These are phyloP conservation scores for Enteromius afrohamiltoni DNA, from an alignment of 2,797 vertebrate genomes.

Conservation along the genomic window DNA sequence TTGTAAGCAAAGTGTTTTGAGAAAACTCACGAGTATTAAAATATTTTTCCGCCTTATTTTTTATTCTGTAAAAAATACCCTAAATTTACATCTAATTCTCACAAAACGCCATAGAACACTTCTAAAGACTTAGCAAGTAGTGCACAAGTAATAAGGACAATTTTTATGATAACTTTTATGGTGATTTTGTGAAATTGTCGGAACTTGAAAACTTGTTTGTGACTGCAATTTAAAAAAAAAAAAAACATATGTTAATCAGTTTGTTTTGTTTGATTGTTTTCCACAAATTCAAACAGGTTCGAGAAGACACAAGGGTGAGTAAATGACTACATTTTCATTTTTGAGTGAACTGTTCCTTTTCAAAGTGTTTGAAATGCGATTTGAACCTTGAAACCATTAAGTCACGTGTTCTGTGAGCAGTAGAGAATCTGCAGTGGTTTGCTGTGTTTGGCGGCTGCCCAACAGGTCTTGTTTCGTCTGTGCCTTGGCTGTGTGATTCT, in stretches of 20 bases:
- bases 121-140: background rate
- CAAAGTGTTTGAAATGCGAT: slow-evolving; percentile 37
- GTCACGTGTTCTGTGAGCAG: slow-evolving; percentile 44
- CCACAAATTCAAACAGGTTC: background rate
- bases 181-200: background rate
- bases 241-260: background rate
- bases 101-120: background rate
- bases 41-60: background rate
- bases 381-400: slow-evolving; percentile 50
- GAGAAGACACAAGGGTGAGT: background rate
- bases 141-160: background rate
- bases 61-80: background rate
- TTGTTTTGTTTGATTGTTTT: background rate
- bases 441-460: slow-evolving; percentile 53
- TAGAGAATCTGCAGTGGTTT: slow-evolving; percentile 44
- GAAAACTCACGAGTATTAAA: background rate
- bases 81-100: background rate
- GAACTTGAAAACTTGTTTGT: background rate
- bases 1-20: background rate
- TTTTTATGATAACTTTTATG: background rate
- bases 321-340: slow-evolving; percentile 1
- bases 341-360: background rate
- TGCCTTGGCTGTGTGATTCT: slow-evolving; percentile 21
- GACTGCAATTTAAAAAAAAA: too few species aligned
- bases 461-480: slow-evolving; percentile 51